phyloP scores from a whole-genome alignment of 2,797 vertebrate genomes.

The Hippocampus kuda region DNA sequence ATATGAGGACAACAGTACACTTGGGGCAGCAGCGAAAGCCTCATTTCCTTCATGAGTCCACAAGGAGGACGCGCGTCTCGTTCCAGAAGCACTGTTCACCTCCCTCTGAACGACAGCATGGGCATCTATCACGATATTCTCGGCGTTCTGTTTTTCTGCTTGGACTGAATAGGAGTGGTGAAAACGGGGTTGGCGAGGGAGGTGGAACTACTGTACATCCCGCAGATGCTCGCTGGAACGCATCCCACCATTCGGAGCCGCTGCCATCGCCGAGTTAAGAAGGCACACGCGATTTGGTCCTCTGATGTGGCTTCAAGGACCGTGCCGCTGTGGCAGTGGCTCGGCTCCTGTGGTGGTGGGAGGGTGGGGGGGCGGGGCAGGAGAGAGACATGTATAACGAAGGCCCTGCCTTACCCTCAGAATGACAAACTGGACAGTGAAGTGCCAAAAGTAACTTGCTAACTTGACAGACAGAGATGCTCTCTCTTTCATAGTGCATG shows the following conservation, averaged over 20 bases:
- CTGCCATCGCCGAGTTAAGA: slow-evolving; percentile 35
- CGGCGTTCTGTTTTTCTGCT: slow-evolving; percentile 10
- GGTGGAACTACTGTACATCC: slow-evolving; percentile 16
- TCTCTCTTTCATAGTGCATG: neutral
- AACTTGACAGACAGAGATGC: neutral
- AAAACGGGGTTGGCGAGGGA: neutral
- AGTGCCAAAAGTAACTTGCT: neutral
- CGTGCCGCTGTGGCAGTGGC: slow-evolving; percentile 19
- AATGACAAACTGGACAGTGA: neutral
- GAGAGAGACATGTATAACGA: neutral
- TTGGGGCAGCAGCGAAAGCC: slow-evolving; percentile 28
- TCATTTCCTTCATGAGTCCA: slow-evolving; percentile 47
- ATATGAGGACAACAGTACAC: slow-evolving; percentile 35
- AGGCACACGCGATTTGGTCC: slow-evolving; percentile 38
- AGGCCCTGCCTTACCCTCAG: neutral
- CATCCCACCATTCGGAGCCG: slow-evolving; percentile 28
- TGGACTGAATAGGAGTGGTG: neutral
- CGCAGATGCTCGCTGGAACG: slow-evolving; percentile 27
- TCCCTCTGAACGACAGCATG: slow-evolving; percentile 25
- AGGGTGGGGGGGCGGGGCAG: too few relatives aligned
- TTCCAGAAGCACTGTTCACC: slow-evolving; percentile 11
- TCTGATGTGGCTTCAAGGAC: slow-evolving; percentile 28
- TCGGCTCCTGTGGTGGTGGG: slow-evolving; percentile 14
- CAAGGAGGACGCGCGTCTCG: slow-evolving; percentile 35
- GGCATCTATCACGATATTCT: slow-evolving; percentile 28